Evolutionary conservation across 2,888 invertebrate species (phyloP), one percentile per base, ranked within the genome.

Genomic region (Fragum whitleyi): DNA sequence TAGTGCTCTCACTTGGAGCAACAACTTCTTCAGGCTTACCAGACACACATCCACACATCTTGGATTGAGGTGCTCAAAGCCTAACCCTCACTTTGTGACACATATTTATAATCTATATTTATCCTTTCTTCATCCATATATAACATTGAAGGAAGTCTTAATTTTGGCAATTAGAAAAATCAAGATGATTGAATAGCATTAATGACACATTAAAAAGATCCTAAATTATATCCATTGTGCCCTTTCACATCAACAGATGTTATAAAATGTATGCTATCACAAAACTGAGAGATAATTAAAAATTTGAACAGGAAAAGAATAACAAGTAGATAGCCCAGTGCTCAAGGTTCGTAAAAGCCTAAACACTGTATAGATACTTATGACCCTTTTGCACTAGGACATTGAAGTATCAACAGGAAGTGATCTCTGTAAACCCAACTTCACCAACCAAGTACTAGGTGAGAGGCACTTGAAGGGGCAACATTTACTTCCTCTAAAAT

Each of bases 41-140:
- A 11, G 70, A 47, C 16, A 83, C 75, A 76, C 83, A 83, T 26
- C 81, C 81, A 57, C 81, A 74, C 81, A 81, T 81, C 28, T 19
- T 68, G n/a, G 26, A 5, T 3, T 14, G 47, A 9, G 6, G 39
- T 39, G 39, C 39, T 39, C n/a, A 47, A 47, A 47, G 47, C 47
- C 14, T 47, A 47, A 14, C 14, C 14, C 14, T 39, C 14, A 47
- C 3, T 47, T 2, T 47, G n/a, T 9, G 14, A 47, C 47, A 47
- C 47, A 47, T 47, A 47, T 47, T 14, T 36, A 36, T 9, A 6
- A 36, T 36, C 9, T 36, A 36, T 3, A 36, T 36, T 6, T 36
- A 3, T 6, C 32, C 9, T 3, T 9, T 36, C 32, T 6, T 3
- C 9, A 36, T 36, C 3, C 32, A 36, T 36, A 36, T 36, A 36